phyloP scores from a whole-genome alignment of 2,113 vertebrate species.

The Pomatorhinus ruficollis region DNA sequence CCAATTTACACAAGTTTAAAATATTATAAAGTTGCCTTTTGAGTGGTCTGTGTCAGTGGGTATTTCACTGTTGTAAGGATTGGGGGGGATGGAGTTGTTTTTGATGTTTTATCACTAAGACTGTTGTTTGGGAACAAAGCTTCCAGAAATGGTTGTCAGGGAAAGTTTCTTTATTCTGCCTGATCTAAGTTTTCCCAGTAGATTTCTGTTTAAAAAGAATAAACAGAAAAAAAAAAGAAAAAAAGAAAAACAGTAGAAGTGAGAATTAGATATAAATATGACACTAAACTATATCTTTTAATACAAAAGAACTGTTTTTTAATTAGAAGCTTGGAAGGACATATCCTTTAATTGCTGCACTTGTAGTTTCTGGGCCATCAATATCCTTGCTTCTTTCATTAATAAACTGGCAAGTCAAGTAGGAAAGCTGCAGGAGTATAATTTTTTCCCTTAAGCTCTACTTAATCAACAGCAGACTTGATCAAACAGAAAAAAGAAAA shows the following conservation, averaged over 20 bases:
- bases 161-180: conserved; percentile 43
- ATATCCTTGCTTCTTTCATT: conserved; percentile 79
- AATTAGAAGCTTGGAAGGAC: conserved; percentile 77
- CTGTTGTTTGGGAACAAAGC: conserved; percentile 48
- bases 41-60: background rate
- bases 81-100: background rate
- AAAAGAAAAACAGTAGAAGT: background rate
- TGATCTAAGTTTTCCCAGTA: conserved; percentile 14
- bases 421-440: conserved; percentile 69
- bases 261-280: conserved; percentile 54
- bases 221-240: background rate
- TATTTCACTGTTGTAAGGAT: background rate
- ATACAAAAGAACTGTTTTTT: conserved; percentile 67
- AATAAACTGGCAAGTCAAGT: conserved; percentile 81
- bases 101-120: conserved; percentile 20
- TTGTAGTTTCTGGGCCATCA: conserved; percentile 79
- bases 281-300: conserved; percentile 59
- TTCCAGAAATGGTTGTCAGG: conserved; percentile 7
- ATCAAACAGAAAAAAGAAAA: conserved; percentile 75
- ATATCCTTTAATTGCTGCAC: conserved; percentile 76
- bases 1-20: background rate
- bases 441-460: conserved; percentile 71
- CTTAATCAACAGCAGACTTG: conserved; percentile 79
- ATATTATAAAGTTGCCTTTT: background rate
- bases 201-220: conserved; percentile 36